Conservation (phyloP, 2,113 vertebrate genomes). For the Ranitomeya variabilis region DNA sequence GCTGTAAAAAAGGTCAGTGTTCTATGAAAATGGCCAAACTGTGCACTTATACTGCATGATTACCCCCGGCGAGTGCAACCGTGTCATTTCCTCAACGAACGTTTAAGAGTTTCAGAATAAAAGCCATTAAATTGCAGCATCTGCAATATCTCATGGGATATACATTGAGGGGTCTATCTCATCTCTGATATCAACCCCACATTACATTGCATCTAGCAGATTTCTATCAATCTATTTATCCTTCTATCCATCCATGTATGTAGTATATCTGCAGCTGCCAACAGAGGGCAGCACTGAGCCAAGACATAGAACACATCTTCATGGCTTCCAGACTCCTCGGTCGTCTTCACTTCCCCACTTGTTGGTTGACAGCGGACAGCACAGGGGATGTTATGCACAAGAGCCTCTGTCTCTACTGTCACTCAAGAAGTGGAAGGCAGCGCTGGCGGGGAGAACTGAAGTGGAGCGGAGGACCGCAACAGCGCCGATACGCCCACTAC, state of each 20-base stretch:
- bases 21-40: constrained; percentile 29
- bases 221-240: neutral
- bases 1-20: constrained; percentile 11
- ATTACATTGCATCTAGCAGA: too few species aligned
- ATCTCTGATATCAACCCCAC: neutral
- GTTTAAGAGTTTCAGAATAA: neutral
- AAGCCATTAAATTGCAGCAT: neutral
- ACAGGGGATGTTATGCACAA: too few species aligned
- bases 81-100: constrained; percentile 25
- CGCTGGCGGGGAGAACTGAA: too few species aligned
- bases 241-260: neutral
- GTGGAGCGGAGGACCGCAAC: too few species aligned
- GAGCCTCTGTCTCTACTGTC: too few species aligned
- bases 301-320: neutral
- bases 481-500: too few species aligned
- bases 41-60: constrained; percentile 20
- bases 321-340: too few species aligned
- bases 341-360: too few species aligned
- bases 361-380: too few species aligned
- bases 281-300: neutral
- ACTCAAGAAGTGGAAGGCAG: too few species aligned
- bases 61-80: neutral
- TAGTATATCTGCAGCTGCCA: neutral
- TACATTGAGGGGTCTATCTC: neutral
- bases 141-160: neutral